Base-by-base conservation (phyloP, 2,888 invertebrate genomes). In the Liodrosophila aerea region DNA sequence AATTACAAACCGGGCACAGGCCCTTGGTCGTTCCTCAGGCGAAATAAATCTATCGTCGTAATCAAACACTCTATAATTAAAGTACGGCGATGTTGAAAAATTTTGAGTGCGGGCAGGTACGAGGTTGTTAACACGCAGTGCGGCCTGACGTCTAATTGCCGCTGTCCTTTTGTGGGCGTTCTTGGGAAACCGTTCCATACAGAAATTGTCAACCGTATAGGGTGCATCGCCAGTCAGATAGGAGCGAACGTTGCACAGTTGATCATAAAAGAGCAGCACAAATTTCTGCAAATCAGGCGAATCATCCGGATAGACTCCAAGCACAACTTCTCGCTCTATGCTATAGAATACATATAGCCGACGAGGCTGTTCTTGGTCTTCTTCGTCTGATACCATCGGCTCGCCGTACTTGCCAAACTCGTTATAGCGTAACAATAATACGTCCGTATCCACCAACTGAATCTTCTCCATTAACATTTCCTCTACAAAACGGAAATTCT, bases 41-140 rank as follows among this genome's bases (percentile, higher is more conserved):
- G 98, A 98, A 0, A 98, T 96, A 94, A 96, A 96, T 89, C 97
- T 97, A 88, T 98, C 98, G 86, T 98, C 98, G 86, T 98, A 98
- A 87, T 95, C 96, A 89, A 98, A 98, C 18, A 98, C 91, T 0
- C 95, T 94, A 70, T 96, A 92, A 90, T 98, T 98, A 52, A 98
- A 92, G 89, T 98, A 98, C 0, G 98, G 98, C 31, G 97, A 96
- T 56, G 95, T 94, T 72, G 96, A 96, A 87, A 96, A 98, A 0
- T 97, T 97, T 91, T 98, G 98, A 0, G 97, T 95, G 90, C 96
- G 97, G 69, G 98, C 96, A 0, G 98, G 98, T 65, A 98, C 91
- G 89, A 97, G 97, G 11, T 96, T 95, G 69, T 98, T 91, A 54
- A 98, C 93, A 72, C 97, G 92, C 88, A 96, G 95, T 0, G 96